Percentiles rank a stretch among this genome's conserved stretches.
Evolutionary conservation across 2,113 vertebrate species (phyloP).

Genomic region (Naja naja): DNA sequence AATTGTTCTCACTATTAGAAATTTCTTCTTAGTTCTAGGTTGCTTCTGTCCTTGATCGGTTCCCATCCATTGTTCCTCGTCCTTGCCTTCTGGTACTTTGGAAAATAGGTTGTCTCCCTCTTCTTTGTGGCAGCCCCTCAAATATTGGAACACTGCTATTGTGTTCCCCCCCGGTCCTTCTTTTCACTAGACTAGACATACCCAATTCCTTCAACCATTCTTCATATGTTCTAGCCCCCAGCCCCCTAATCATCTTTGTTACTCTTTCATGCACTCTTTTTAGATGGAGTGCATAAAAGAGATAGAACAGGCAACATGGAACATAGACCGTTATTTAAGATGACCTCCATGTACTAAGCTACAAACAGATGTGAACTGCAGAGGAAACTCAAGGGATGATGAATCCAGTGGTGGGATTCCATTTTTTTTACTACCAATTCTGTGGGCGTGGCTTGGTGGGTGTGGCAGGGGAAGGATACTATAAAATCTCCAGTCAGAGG

Average conservation of each 20-base stretch:
- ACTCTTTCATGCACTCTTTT: background rate
- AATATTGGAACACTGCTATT: background rate
- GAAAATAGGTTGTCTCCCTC: background rate
- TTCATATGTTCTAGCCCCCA: background rate
- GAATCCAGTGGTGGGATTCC: background rate
- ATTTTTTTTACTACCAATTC: too few species aligned
- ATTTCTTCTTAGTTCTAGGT: background rate
- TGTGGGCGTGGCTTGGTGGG: too few species aligned
- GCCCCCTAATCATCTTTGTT: background rate
- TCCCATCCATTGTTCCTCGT: background rate
- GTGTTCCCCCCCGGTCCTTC: background rate
- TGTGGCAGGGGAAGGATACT: too few species aligned
- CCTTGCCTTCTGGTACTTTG: background rate
- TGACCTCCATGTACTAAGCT: slow-evolving; percentile 3
- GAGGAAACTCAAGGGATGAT: slow-evolving; percentile 4
- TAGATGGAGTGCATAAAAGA: background rate
- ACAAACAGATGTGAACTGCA: slow-evolving; percentile 1
- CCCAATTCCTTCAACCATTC: background rate
- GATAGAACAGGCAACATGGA: background rate
- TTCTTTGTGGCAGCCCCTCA: background rate
- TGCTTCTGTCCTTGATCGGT: background rate
- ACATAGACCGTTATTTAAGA: slow-evolving; percentile 19
- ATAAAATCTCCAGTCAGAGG: too few species aligned
- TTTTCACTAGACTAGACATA: background rate
- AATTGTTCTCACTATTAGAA: background rate